phyloP scores from a whole-genome alignment of 2,888 invertebrate species.

The Campopleginae sp. region DNA sequence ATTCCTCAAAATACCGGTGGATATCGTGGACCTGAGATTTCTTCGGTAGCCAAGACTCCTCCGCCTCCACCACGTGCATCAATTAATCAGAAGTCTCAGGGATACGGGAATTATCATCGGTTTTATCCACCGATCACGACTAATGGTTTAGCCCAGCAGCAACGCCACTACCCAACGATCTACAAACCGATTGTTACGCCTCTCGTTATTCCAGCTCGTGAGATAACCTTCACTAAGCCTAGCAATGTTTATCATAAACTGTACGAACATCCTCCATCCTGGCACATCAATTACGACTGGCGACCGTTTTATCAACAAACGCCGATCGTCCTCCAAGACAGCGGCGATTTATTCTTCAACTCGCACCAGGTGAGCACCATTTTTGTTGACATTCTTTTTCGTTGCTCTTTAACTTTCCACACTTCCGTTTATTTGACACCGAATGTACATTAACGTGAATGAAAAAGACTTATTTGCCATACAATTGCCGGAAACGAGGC shows the following conservation, averaged over 20 bases:
- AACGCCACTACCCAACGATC: constrained; percentile 53
- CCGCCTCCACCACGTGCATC: neutral
- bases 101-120: constrained; percentile 70
- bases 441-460: neutral
- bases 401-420: neutral
- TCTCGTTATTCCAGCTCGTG: constrained; percentile 72
- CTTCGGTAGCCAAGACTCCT: neutral
- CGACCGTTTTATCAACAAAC: constrained; percentile 71
- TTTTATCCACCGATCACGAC: constrained; percentile 53
- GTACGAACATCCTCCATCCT: constrained; percentile 64
- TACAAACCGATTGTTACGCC: constrained; percentile 77
- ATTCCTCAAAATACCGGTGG: neutral
- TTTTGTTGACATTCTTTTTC: neutral
- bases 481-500: constrained; percentile 57
- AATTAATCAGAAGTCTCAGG: constrained; percentile 69
- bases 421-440: neutral
- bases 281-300: constrained; percentile 76
- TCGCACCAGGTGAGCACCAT: constrained; percentile 75
- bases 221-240: constrained; percentile 62
- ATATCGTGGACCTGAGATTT: neutral
- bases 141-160: constrained; percentile 64
- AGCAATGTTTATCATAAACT: constrained; percentile 27
- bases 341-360: constrained; percentile 71
- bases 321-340: constrained; percentile 72
- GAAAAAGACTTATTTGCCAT: constrained; percentile 17